Base-by-base conservation (phyloP, 2,888 invertebrate species). In the Dolichomitus sp. region DNA sequence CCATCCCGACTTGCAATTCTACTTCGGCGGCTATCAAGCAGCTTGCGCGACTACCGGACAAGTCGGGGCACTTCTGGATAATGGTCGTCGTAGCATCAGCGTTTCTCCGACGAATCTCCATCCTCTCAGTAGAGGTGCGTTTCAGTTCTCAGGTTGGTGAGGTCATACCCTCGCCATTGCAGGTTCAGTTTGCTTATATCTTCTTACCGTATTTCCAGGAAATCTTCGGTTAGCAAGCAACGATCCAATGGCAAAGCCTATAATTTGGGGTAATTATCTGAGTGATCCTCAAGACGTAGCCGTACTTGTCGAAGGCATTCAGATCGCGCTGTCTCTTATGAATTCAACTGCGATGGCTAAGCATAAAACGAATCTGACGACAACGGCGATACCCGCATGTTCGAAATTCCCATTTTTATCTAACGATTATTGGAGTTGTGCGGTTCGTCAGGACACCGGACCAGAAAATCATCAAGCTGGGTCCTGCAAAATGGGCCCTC, bases 391-490 rank as follows among this genome's bases (percentile, higher is more conserved):
- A 19, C 33, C 86, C 0, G 91, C 90, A 0, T 93, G 93, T 59
- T 86, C 91, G 4, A 80, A 80, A 52, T 89, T 86, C 73, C 73
- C 84, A n/a, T 95, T 94, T 72, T 95, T 95, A 7, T 94, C 95
- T 0, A 96, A 97, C 86, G 96, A 96, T n/a, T 98, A 96, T 93
- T 97, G 97, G 96, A 95, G 94, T 77, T 98, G 98, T 89, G 95
- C 97, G 0, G 95, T 97, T 0, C 94, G 94, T 80, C 95, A 95
- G 77, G 95, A 96, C 74, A 97, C 97, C 0, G 97, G 97, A 0
- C 97, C 97, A 0, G 97, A 97, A 93, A 97, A 97, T 92, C 97
- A 97, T 92, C 97, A 97, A 93, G 96, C 96, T 0, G 97, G 97
- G 9, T 96, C 97, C 0, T 97, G 97, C 91, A 97, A 97, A 95